Conservation (phyloP, 2,888 invertebrate genomes). For the Pandemis heparana region DNA sequence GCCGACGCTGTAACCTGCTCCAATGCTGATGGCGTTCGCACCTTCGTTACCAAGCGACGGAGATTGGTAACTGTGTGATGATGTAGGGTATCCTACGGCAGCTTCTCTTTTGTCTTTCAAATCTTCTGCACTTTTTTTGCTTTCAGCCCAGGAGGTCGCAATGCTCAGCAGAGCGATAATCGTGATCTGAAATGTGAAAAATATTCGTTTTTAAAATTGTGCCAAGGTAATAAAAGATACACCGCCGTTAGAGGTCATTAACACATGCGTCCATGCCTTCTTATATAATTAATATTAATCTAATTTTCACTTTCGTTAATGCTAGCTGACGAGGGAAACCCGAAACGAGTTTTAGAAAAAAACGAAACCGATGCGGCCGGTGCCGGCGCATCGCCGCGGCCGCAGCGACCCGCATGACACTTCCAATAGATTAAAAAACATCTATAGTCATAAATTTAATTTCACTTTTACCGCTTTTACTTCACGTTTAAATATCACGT, state of each 20-base stretch:
- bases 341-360: slow-evolving; percentile 60
- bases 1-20: slow-evolving; percentile 80
- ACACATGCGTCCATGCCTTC: slow-evolving; percentile 25
- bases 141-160: slow-evolving; percentile 70
- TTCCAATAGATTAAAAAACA: slow-evolving; percentile 69
- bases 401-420: slow-evolving; percentile 72
- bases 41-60: slow-evolving; percentile 68
- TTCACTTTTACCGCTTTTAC: slow-evolving; percentile 83
- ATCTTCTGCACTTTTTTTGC: slow-evolving; percentile 68
- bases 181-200: slow-evolving; percentile 70
- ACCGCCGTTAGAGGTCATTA: slow-evolving; percentile 28
- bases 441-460: slow-evolving; percentile 71
- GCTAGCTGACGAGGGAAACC: slow-evolving; percentile 58
- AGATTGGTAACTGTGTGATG: slow-evolving; percentile 55
- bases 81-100: slow-evolving; percentile 62
- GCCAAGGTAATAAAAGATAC: slow-evolving; percentile 17
- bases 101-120: slow-evolving; percentile 78
- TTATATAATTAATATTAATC: slow-evolving; percentile 42
- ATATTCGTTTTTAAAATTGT: slow-evolving; percentile 45
- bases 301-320: slow-evolving; percentile 56
- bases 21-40: slow-evolving; percentile 75
- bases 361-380: slow-evolving; percentile 60
- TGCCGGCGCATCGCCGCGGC: slow-evolving; percentile 49
- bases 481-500: slow-evolving; percentile 56
- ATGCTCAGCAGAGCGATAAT: slow-evolving; percentile 71